phyloP scores from a whole-genome alignment of 2,797 vertebrate genomes.

The Threskiornis aethiopicus region DNA sequence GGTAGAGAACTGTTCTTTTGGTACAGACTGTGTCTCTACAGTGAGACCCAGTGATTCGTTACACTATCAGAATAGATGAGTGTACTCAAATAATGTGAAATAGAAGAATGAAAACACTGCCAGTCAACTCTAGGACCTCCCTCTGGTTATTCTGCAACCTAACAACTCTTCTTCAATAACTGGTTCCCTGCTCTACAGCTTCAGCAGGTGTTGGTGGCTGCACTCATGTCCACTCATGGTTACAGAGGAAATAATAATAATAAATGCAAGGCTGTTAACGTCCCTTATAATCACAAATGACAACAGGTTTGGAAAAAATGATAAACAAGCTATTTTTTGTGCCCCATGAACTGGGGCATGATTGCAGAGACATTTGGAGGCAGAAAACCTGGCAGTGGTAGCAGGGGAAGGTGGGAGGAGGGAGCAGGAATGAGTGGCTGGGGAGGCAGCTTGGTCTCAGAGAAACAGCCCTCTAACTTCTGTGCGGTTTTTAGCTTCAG shows the following conservation, averaged over 20 bases:
- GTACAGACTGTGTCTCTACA: not conserved
- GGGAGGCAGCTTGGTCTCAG: not conserved
- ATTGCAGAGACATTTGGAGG: not conserved
- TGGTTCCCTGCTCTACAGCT: not conserved
- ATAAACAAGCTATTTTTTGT: not conserved
- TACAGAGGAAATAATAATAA: not conserved
- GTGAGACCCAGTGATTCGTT: not conserved
- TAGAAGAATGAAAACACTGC: not conserved
- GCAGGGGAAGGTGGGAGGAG: not conserved
- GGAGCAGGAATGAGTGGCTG: not conserved
- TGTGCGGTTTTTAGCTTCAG: not conserved
- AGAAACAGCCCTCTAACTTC: not conserved
- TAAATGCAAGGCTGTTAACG: not conserved
- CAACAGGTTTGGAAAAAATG: not conserved
- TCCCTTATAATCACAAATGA: not conserved
- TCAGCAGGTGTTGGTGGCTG: not conserved
- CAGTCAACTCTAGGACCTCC: not conserved
- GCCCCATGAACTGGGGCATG: not conserved
- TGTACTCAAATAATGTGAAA: not conserved
- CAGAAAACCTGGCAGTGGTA: not conserved
- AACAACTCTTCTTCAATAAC: not conserved
- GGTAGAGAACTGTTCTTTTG: not conserved
- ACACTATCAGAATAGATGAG: not conserved
- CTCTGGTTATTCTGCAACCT: not conserved
- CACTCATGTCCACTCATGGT: not conserved